A percentile compares a stretch with the other conserved stretches of the same genome.
These are phyloP conservation scores for Montipora efflorescens DNA, from an alignment of 64 coral and sea anemone genomes.

Conservation along the genomic window DNA sequence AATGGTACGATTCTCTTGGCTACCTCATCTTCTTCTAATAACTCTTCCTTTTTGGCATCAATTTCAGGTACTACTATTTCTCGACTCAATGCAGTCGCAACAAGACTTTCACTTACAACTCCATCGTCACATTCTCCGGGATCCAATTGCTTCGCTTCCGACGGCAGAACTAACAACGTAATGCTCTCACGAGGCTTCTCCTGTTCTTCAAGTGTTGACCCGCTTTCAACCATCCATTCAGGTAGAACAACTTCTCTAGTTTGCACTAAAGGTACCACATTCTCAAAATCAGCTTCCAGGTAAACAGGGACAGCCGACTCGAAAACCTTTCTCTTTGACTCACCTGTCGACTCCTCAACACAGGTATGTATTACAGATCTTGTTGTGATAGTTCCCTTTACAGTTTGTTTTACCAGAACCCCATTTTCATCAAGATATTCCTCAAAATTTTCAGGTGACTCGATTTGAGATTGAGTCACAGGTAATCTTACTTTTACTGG, in stretches of 20 bases:
- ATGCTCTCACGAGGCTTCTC: background rate
- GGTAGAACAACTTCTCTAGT: slow-evolving; percentile 6
- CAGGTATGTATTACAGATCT: slow-evolving; percentile 28
- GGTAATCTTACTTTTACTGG: background rate
- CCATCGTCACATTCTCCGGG: background rate
- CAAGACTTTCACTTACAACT: background rate
- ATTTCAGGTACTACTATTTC: slow-evolving; percentile 51
- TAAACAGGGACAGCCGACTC: slow-evolving; percentile 47
- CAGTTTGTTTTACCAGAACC: slow-evolving; percentile 39
- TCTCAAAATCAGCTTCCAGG: background rate
- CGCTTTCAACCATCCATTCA: slow-evolving; percentile 24
- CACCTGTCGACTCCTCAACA: background rate
- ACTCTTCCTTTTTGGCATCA: background rate
- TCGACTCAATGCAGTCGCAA: background rate
- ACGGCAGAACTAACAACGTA: background rate
- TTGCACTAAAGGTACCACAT: slow-evolving; percentile 17
- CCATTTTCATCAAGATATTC: slow-evolving; percentile 66
- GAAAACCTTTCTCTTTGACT: background rate
- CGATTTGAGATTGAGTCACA: background rate
- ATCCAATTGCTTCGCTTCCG: background rate
- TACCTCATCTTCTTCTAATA: slow-evolving; percentile 18
- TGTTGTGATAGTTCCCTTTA: slow-evolving; percentile 59
- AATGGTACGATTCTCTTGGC: slow-evolving; percentile 39
- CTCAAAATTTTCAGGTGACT: slow-evolving; percentile 13
- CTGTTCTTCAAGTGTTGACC: background rate